phyloP scores from a whole-genome alignment of 2,888 invertebrate genomes.

The Lepetodrilus schrolli region DNA sequence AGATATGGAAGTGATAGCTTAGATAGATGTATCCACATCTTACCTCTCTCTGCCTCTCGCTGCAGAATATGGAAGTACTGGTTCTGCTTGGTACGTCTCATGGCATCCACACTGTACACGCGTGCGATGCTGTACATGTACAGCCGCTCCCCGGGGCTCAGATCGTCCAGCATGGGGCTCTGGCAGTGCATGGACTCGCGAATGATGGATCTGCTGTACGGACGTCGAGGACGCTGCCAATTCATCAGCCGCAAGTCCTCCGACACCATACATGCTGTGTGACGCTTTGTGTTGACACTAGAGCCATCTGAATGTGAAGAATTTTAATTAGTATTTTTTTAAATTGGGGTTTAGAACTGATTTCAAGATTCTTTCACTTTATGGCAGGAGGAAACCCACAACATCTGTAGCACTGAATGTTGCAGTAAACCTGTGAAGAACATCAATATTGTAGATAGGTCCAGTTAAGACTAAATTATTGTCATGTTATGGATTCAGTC shows the following conservation, averaged over 20 bases:
- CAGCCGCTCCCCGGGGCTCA: constrained; percentile 50
- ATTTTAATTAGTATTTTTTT: no score
- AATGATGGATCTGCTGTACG: constrained; percentile 27
- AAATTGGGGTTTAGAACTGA: no score
- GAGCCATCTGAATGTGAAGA: constrained; percentile 50
- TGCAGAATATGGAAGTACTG: constrained; percentile 59
- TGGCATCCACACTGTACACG: constrained; percentile 58
- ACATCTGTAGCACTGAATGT: no score
- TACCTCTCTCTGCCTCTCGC: constrained; percentile 59
- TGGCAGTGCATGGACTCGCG: constrained; percentile 21
- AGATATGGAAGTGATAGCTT: neutral
- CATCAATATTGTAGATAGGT: no score
- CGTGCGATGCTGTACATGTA: constrained; percentile 63
- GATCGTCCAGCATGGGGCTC: neutral
- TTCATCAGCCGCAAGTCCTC: constrained; percentile 38
- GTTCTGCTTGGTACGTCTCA: constrained; percentile 57
- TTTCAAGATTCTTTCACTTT: no score
- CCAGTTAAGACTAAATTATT: no score
- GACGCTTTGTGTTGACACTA: constrained; percentile 56
- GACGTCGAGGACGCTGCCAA: constrained; percentile 33
- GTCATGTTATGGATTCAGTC: no score
- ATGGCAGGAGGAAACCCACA: no score
- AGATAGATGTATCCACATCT: neutral
- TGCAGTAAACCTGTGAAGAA: no score
- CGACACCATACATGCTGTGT: constrained; percentile 50